These are phyloP conservation scores for Epinephelus coioides DNA, from an alignment of 2,797 vertebrate genomes.

Conservation along the genomic window DNA sequence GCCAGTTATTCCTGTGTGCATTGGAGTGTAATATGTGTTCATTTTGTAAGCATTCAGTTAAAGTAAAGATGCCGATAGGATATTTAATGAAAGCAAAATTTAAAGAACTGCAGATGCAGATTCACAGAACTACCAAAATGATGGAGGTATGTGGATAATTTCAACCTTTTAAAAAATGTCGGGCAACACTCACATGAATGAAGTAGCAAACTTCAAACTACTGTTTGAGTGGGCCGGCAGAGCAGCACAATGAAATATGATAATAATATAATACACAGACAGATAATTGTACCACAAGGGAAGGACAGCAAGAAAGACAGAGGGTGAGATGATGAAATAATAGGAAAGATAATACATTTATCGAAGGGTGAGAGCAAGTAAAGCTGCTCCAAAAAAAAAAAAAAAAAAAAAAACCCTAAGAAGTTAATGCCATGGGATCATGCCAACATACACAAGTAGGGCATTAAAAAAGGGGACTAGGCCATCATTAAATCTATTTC, in stretches of 20 bases:
- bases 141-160: not conserved
- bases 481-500: conserved; percentile 60
- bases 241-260: conserved; percentile 15
- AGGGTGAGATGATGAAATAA: conserved; percentile 24
- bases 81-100: not conserved
- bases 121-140: not conserved
- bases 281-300: not conserved
- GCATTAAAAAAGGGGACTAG: conserved; percentile 21
- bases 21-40: not conserved
- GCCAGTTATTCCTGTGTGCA: not conserved
- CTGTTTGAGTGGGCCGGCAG: not conserved
- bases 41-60: conserved; percentile 15
- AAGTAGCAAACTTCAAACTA: conserved; percentile 1
- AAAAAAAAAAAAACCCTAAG: not conserved
- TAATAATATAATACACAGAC: conserved; percentile 18
- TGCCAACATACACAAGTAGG: conserved; percentile 30
- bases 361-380: conserved; percentile 3
- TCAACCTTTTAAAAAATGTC: too few relatives aligned
- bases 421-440: conserved; percentile 9
- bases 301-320: conserved; percentile 10
- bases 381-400: not conserved
- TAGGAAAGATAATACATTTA: conserved; percentile 4
- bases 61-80: not conserved
- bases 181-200: not conserved
- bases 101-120: not conserved